A percentile compares a stretch with the other conserved stretches of the same genome.
Conservation (phyloP, 2,888 invertebrate genomes). For the Brachynemurus nebulosus region DNA sequence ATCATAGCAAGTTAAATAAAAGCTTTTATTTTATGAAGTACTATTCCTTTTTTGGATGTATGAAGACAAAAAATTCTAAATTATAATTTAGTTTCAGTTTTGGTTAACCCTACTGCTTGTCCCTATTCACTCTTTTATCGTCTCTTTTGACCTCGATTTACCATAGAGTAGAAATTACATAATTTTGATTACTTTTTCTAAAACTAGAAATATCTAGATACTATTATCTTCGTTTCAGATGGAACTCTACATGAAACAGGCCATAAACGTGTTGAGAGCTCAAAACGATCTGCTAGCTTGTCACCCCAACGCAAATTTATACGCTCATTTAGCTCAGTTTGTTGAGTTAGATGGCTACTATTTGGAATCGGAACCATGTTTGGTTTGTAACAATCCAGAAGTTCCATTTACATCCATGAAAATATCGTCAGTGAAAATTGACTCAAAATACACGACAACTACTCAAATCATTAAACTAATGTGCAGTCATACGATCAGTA, state of each 20-base stretch:
- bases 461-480: slow-evolving; percentile 95
- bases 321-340: slow-evolving; percentile 83
- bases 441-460: slow-evolving; percentile 95
- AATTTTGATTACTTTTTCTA: too few species aligned
- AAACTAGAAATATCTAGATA: too few species aligned
- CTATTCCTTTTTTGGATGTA: too few species aligned
- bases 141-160: too few species aligned
- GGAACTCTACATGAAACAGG: slow-evolving; percentile 68
- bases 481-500: slow-evolving; percentile 89
- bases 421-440: slow-evolving; percentile 83
- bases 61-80: too few species aligned
- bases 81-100: too few species aligned
- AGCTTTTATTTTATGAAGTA: too few species aligned
- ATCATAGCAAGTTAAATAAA: too few species aligned
- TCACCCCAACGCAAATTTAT: slow-evolving; percentile 89
- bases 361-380: slow-evolving; percentile 91
- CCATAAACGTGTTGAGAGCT: slow-evolving; percentile 70
- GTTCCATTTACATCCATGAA: slow-evolving; percentile 84
- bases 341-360: slow-evolving; percentile 94
- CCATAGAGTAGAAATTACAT: too few species aligned
- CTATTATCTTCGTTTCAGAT: slow-evolving; percentile 34
- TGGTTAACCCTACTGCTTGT: too few species aligned
- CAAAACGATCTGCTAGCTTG: slow-evolving; percentile 80
- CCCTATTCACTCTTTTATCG: too few species aligned
- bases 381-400: slow-evolving; percentile 96